Base-by-base conservation (phyloP, 1,140 invertebrate species). In the Phenacoccus solenopsis region DNA sequence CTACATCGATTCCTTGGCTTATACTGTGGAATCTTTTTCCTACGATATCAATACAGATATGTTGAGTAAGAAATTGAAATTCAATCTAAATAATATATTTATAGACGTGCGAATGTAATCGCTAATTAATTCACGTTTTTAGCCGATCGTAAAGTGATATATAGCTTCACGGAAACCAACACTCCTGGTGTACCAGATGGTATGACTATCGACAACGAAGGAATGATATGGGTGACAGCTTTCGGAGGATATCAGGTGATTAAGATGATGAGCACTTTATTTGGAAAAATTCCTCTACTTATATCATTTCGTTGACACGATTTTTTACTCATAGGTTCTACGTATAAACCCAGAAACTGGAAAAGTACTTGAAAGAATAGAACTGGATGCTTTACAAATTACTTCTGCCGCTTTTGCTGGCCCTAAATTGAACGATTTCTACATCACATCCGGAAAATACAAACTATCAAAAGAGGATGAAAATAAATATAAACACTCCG, bases 321-420 rank as follows among this genome's bases (percentile, higher is more conserved):
- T 7, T 32, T 12, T 71, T 71, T 38, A 16, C 25, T 20, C 20
- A 21, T 72, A 84, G 79, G 78, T 84, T 0, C 77, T 86, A 32
- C 79, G 82, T 25, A 78, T 86, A 4, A 80, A 86, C 76, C 80
- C 82, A 0, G 74, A 70, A 68, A 76, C 79, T 72, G 81, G 82
- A n/a, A 78, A 82, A 72, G 71, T 88, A 2, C 74, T 90, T 1
- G 78, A 82, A 70, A 80, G 78, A 49, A 75, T 90, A 1, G 75
- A 83, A 1, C 80, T 90, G 13, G 90, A 90, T 12, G 85, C 86
- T 1, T 80, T 82, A 68, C 84, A 88, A 75, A 85, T 90, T 4
- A 93, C 91, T 0, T 93, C 90, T 0, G 85, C 84, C 0, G 85
- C 86, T 70, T 95, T 90, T 77, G 92, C 91, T 16, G 91, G 90